Evolutionary conservation across 2,113 vertebrate genomes (phyloP).

Genomic region (Heliornis fulica): DNA sequence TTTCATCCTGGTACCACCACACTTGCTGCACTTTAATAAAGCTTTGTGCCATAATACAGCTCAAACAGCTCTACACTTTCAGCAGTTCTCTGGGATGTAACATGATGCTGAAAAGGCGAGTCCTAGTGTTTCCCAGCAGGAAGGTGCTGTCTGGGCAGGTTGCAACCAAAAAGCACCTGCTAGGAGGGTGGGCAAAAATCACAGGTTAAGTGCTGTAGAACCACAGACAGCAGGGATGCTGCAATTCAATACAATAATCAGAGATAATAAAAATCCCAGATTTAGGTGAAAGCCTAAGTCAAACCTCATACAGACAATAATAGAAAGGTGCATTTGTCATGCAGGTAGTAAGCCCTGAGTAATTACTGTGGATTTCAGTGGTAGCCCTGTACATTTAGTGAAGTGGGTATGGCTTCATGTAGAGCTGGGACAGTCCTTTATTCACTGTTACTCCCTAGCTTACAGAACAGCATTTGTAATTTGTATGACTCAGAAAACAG

Average conservation of each 20-base stretch:
- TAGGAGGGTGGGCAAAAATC: not conserved
- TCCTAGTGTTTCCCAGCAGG: not conserved
- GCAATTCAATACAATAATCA: not conserved
- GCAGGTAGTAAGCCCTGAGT: not conserved
- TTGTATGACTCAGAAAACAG: not conserved
- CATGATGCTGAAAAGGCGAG: not conserved
- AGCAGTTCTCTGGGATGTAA: not conserved
- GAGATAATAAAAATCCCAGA: not conserved
- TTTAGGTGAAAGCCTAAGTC: not conserved
- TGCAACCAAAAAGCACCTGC: not conserved
- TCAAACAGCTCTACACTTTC: not conserved
- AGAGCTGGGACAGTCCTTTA: not conserved
- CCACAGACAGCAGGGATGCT: not conserved
- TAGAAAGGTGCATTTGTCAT: not conserved
- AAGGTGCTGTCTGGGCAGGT: not conserved
- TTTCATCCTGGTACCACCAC: not conserved
- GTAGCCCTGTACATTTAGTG: not conserved
- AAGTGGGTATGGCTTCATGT: not conserved
- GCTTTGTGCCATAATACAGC: not conserved
- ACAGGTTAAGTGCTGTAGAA: not conserved
- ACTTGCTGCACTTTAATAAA: not conserved
- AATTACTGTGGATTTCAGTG: not conserved
- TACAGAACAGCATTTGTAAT: fast-evolving
- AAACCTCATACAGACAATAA: not conserved
- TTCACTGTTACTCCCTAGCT: not conserved